Base-by-base conservation (phyloP, 2,888 invertebrate genomes). In the Julus scanicus region DNA sequence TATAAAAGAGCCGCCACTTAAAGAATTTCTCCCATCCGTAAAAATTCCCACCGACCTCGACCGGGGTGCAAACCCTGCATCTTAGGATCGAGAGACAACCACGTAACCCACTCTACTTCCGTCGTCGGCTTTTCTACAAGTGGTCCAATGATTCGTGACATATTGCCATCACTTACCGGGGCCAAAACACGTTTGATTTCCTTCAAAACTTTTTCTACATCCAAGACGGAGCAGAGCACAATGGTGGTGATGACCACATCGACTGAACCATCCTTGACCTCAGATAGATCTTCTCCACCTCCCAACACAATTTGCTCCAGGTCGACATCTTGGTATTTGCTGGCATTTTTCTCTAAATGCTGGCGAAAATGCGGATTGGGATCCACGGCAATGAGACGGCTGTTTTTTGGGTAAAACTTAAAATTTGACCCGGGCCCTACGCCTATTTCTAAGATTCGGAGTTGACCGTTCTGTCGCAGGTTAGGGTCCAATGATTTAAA, bases 361-460 rank as follows among this genome's bases (percentile, higher is more conserved):
- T 86, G 11, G 2, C 29, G 84, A 63, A 89, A 89, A 57, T 86
- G 40, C 15, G 88, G 86, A 40, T 89, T 89, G 4, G 89, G 89
- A 17, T 89, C 89, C 71, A 87, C 84, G 49, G 85, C 84, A 39
- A 89, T 49, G n/a, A 89, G n/a, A 2, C 44, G 86, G 39, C 63
- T 9, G 71, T 89, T 88, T 49, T 86, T 86, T 8, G 89, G 89
- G 80, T 84, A 89, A 53, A 71, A 88, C 17, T 84, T 17, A 44
- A 89, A 89, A 53, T 89, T 89, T 9, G 53, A 15, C 11, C 89
- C 89, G 1, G 89, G 87, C 29, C 89, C 89, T 8, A 80, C 84
- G 15, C 89, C 89, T 8, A 89, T 86, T 40, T 89, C 89, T 17
- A 89, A 15, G 20, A 89, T 88, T 4, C 89, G 80, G 15, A 89